Conservation (phyloP, 2,113 vertebrate species). For the Ammospiza caudacuta region DNA sequence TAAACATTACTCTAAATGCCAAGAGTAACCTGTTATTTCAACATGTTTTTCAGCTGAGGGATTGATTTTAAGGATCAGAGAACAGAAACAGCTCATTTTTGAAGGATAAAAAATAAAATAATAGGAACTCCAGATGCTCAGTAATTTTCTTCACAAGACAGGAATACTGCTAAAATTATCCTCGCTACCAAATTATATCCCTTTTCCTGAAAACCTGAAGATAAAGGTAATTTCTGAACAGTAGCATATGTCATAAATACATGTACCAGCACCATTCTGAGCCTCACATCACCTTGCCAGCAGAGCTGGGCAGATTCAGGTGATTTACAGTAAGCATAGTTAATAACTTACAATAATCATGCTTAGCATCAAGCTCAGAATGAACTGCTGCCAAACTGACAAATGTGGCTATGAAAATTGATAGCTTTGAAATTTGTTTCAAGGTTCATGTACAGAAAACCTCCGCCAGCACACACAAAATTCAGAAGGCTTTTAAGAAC, state of each 20-base stretch:
- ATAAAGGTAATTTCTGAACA: neutral
- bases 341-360: conserved; percentile 44
- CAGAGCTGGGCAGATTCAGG: neutral
- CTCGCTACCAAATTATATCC: neutral
- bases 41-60: neutral
- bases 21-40: neutral
- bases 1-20: neutral
- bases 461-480: neutral
- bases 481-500: neutral
- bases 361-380: conserved; percentile 41
- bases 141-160: neutral
- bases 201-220: neutral
- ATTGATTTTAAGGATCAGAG: conserved; percentile 9
- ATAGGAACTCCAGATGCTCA: neutral
- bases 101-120: neutral
- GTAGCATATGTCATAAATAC: neutral
- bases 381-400: conserved; percentile 28
- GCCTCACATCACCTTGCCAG: neutral
- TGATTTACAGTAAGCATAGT: neutral
- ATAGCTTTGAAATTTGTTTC: conserved; percentile 29
- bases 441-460: neutral
- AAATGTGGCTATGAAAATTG: conserved; percentile 19
- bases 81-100: neutral
- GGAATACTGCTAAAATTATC: neutral
- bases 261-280: neutral